phyloP scores from a whole-genome alignment of 2,113 vertebrate species.

The Oxyruncus cristatus region DNA sequence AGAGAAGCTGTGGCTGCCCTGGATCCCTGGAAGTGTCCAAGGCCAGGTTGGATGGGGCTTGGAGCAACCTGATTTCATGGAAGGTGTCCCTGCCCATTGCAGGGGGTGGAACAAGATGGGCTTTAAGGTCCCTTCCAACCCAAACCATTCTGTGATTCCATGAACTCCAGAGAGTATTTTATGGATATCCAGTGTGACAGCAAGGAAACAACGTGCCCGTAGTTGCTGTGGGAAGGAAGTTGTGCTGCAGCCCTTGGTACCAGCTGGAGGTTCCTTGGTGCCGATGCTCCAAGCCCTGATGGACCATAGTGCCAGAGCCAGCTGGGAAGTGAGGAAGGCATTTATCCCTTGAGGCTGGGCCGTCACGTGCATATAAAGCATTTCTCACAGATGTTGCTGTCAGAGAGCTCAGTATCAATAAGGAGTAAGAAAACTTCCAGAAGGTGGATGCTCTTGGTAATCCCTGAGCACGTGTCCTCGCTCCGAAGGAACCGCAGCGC shows the following conservation, averaged over 20 bases:
- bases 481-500: neutral
- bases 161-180: neutral
- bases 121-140: neutral
- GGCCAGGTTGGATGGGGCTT: rapidly evolving
- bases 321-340: neutral
- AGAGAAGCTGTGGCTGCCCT: neutral
- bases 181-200: neutral
- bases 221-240: neutral
- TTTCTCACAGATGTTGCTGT: neutral
- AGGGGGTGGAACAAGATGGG: neutral
- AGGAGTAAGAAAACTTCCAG: neutral
- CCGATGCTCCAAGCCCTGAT: neutral
- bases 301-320: neutral
- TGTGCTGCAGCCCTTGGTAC: neutral
- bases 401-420: neutral
- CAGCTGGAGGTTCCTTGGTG: neutral
- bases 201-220: neutral
- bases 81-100: neutral
- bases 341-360: neutral
- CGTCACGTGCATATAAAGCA: neutral
- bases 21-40: neutral
- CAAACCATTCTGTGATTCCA: neutral
- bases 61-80: rapidly evolving
- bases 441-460: neutral
- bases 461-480: neutral